These are phyloP conservation scores for Phalacrocorax pelagicus DNA, from an alignment of 2,113 vertebrate genomes.

Conservation along the genomic window DNA sequence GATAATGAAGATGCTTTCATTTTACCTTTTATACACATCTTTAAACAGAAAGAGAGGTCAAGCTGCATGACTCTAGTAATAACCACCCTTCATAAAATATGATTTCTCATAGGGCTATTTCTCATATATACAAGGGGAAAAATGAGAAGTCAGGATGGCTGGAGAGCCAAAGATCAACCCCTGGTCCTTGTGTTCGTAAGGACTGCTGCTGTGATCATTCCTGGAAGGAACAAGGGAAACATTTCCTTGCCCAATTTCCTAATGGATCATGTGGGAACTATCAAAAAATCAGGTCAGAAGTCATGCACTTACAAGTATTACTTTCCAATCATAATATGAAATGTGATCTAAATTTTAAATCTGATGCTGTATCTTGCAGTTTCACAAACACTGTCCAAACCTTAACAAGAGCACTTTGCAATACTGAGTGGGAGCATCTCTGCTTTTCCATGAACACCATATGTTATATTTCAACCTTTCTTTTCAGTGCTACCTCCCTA, in stretches of 20 bases:
- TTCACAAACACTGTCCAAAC: not conserved
- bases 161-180: not conserved
- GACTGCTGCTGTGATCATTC: not conserved
- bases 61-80: not conserved
- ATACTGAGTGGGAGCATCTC: not conserved
- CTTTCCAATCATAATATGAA: not conserved
- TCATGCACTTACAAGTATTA: not conserved
- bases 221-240: not conserved
- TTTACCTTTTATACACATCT: not conserved
- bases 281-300: not conserved
- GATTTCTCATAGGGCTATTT: not conserved
- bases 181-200: not conserved
- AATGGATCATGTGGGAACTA: not conserved
- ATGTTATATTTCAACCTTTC: not conserved
- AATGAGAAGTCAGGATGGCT: not conserved
- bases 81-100: not conserved
- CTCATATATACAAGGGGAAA: not conserved
- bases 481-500: not conserved
- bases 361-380: not conserved
- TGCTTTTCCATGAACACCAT: not conserved
- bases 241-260: not conserved
- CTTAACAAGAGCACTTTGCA: not conserved
- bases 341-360: not conserved
- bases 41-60: not conserved
- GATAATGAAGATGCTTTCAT: not conserved